Base-by-base conservation (phyloP, 1,140 invertebrate genomes). In the Branchinecta lynchi region DNA sequence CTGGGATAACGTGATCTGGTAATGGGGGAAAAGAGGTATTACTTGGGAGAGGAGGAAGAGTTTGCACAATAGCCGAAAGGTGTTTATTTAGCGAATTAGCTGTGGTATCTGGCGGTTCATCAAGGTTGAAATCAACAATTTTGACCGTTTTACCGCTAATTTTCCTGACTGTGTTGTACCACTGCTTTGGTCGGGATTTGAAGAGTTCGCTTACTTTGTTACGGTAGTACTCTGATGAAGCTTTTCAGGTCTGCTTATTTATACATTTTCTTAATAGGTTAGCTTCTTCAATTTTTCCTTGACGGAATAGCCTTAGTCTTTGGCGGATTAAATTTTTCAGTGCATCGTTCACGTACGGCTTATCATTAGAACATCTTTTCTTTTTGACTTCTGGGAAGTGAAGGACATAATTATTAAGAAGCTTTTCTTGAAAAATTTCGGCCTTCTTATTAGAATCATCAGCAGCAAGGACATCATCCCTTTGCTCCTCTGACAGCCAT, bases 161-260 rank as follows among this genome's bases (percentile, higher is more conserved):
- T 60, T 60, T 60, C 51, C 17, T 60, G 51, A 60, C 12, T 12
- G 51, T 60, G 6, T 60, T 60, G 17, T 60, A 60, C 51, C 51
- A 60, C 51, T 60, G 51, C 51, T 60, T 60, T 20, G 51, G 51
- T 20, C 51, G 51, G 12, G 51, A 12, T 60, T 60, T 60, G 17
- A 60, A 60, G 51, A 60, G 51, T 60, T 60, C 51, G 17, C 51
- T 60, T 60, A 60, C 51, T 60, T 60, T 60, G 51, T 60, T 60
- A 60, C 51, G 51, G 51, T 60, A 60, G 17, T 60, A 60, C 51
- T 3, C 12, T 2, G 51, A 12, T 20, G 51, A 60, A 60, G 51
- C 51, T 60, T 60, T 60, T 20, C 51, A 6, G 17, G 6, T 60
- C 51, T 60, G 51, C 51, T 60, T 60, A 3, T 60, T 60, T 60